A percentile compares a stretch with the other conserved stretches of the same genome.
These are phyloP conservation scores for Danio aesculapii DNA, from an alignment of 2,797 vertebrate species.

Conservation along the genomic window DNA sequence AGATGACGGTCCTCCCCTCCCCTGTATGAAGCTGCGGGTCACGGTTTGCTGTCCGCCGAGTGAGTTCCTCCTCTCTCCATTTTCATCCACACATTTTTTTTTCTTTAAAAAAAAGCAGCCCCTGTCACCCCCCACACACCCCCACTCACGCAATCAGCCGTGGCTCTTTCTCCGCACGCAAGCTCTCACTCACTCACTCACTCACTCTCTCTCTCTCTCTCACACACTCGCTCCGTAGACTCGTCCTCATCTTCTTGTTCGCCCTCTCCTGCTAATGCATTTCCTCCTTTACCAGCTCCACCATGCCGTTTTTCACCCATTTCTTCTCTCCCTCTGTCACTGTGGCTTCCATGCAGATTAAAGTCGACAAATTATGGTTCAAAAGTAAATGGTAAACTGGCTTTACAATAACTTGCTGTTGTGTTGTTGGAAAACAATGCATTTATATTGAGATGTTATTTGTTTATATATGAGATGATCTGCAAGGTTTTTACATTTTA, in stretches of 20 bases:
- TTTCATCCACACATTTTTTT: slow-evolving; percentile 38
- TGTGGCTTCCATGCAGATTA: not conserved
- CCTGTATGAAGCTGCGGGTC: slow-evolving; percentile 82
- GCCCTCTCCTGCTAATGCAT: slow-evolving; percentile 3
- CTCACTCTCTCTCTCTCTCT: slow-evolving; percentile 6
- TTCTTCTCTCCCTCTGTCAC: not conserved
- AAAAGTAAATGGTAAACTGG: not conserved
- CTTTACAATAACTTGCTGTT: not conserved
- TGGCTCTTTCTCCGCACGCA: slow-evolving; percentile 63
- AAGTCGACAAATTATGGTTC: not conserved
- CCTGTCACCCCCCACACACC: slow-evolving; percentile 45
- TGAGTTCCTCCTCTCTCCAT: slow-evolving; percentile 74
- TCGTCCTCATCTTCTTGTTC: slow-evolving; percentile 20
- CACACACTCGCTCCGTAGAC: slow-evolving; percentile 4
- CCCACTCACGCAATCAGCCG: slow-evolving; percentile 51
- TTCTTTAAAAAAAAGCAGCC: slow-evolving; percentile 17
- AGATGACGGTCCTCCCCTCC: slow-evolving; percentile 79
- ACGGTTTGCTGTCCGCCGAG: slow-evolving; percentile 79
- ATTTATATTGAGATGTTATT: not conserved
- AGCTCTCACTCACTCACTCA: slow-evolving; percentile 40
- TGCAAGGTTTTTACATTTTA: too few species aligned
- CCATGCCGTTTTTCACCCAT: not conserved
- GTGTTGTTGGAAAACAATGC: not conserved
- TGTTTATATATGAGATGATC: too few species aligned
- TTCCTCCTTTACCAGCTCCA: not conserved